Conservation (phyloP, 1,140 invertebrate genomes). For the Zophobas morio region DNA sequence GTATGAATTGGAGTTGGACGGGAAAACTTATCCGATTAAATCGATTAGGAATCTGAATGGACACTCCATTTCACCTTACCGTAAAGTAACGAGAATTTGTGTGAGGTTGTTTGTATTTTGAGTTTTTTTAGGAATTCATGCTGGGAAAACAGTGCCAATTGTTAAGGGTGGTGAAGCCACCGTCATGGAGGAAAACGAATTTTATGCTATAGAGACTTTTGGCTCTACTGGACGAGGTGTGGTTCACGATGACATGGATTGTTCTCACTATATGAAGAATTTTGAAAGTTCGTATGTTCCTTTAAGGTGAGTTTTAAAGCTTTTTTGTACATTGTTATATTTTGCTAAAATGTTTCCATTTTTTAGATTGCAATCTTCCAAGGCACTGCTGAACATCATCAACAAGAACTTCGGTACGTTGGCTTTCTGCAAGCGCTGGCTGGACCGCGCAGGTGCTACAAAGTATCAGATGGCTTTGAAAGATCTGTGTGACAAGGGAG, state of each 20-base stretch:
- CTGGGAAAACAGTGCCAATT: slow-evolving; percentile 99
- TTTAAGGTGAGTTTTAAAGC: slow-evolving; percentile 71
- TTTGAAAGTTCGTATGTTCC: slow-evolving; percentile 96
- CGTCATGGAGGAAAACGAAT: slow-evolving; percentile 99
- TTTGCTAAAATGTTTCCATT: background rate
- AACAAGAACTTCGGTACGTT: slow-evolving; percentile 98
- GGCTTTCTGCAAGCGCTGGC: slow-evolving; percentile 99
- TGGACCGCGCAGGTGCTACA: slow-evolving; percentile 96
- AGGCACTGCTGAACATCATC: slow-evolving; percentile 93
- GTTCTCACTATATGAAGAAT: slow-evolving; percentile 99
- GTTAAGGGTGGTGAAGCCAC: slow-evolving; percentile 98
- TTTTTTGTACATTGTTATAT: background rate
- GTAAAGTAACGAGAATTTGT: slow-evolving; percentile 69
- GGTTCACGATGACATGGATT: slow-evolving; percentile 99
- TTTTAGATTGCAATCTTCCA: slow-evolving; percentile 89
- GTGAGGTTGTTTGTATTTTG: background rate
- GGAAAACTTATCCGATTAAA: slow-evolving; percentile 97
- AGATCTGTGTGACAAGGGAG: slow-evolving; percentile 96
- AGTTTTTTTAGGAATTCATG: slow-evolving; percentile 86
- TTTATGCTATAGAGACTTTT: slow-evolving; percentile 99
- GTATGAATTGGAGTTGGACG: slow-evolving; percentile 98
- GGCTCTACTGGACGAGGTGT: slow-evolving; percentile 97
- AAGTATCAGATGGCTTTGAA: slow-evolving; percentile 99
- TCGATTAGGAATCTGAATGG: slow-evolving; percentile 99
- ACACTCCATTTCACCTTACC: slow-evolving; percentile 97